phyloP scores from a whole-genome alignment of 2,797 vertebrate species.

The Zalophus californianus region DNA sequence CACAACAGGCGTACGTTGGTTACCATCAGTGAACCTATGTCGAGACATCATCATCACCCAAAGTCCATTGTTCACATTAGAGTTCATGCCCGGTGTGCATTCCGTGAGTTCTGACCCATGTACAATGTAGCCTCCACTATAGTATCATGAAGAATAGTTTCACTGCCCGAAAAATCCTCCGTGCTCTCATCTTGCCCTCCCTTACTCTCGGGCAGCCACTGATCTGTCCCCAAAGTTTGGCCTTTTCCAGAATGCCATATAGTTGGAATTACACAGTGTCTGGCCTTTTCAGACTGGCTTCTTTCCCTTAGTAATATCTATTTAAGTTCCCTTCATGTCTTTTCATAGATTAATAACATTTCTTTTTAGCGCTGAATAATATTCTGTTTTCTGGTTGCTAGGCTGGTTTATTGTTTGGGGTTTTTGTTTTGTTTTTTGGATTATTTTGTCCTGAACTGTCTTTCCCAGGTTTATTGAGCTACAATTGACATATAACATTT shows the following conservation, averaged over 20 bases:
- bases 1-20: too few relatives aligned
- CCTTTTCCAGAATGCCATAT: not conserved
- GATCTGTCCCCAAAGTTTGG: not conserved
- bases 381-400: not conserved
- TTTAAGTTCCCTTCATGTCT: not conserved
- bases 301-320: not conserved
- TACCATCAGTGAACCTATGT: fast-evolving
- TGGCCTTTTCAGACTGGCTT: not conserved
- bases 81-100: not conserved
- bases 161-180: not conserved
- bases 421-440: not conserved
- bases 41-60: not conserved
- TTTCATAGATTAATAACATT: not conserved
- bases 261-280: not conserved
- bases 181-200: not conserved
- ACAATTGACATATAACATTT: not conserved
- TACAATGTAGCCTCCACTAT: fast-evolving
- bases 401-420: not conserved
- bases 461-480: not conserved
- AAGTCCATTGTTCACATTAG: too few relatives aligned
- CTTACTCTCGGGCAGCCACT: not conserved
- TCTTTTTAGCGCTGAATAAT: not conserved
- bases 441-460: not conserved
- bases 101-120: not conserved
- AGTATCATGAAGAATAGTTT: not conserved